phyloP scores from a whole-genome alignment of 2,113 vertebrate species.

The Tympanuchus pallidicinctus region DNA sequence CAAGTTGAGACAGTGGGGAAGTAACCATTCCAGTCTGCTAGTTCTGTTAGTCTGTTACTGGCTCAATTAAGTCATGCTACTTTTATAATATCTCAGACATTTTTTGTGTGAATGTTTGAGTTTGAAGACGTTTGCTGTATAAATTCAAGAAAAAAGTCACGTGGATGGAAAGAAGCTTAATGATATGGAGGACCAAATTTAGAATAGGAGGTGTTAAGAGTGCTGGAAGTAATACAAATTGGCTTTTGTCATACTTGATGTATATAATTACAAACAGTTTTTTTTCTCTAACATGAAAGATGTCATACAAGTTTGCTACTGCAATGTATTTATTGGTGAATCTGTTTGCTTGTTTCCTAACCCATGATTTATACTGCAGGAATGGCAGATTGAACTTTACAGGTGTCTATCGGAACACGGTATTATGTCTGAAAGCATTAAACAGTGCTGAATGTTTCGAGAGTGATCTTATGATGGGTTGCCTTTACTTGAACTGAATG shows the following conservation, averaged over 20 bases:
- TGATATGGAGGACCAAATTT: neutral
- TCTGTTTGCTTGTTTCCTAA: neutral
- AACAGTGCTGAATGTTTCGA: slow-evolving; percentile 5
- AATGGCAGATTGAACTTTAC: neutral
- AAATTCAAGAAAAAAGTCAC: neutral
- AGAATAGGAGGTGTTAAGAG: neutral
- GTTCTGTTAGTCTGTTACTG: neutral
- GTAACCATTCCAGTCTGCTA: neutral
- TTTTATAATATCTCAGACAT: neutral
- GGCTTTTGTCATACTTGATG: neutral
- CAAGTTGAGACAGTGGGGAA: neutral
- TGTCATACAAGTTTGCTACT: neutral
- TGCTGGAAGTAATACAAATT: neutral
- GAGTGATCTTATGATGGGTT: neutral
- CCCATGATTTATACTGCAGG: neutral
- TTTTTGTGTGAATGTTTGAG: neutral
- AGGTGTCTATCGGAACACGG: neutral
- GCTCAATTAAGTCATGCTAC: neutral
- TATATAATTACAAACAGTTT: too few species aligned
- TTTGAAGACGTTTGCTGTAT: neutral
- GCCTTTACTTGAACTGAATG: slow-evolving; percentile 11
- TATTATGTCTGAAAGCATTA: neutral
- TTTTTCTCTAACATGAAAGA: neutral
- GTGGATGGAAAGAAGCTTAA: neutral
- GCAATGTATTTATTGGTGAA: neutral